Evolutionary conservation across 2,888 invertebrate genomes (phyloP), one percentile per base, ranked within the genome.

Genomic region (Artemia sinica): DNA sequence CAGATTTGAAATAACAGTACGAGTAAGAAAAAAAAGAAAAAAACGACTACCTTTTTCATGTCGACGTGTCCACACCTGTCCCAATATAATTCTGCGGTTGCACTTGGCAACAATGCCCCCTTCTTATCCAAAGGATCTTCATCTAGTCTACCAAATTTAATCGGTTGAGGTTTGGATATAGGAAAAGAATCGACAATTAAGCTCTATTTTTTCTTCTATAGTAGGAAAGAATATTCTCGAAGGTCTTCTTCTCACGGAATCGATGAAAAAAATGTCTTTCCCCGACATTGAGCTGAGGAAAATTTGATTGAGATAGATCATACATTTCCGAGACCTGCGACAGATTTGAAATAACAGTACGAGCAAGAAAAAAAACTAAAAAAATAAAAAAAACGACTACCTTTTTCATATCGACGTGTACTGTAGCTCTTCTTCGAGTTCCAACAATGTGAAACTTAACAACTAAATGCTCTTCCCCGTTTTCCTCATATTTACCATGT

Each of bases 391-490:
- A 28, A 28, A 28, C 58, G 73, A 74, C 77, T 78, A 91, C 92
- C 82, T 89, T 84, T 76, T 84, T 83, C 80, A 91, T 86, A n/a
- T 94, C 94, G 72, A 93, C 80, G 76, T 91, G 86, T 10, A 88
- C 94, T 68, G 90, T 87, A 52, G 85, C 94, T 75, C 86, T 86
- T 75, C 86, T 86, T 71, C 87, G 82, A 65, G 85, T 80, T 52
- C 94, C 94, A 79, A 92, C 86, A 70, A 94, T 82, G 76, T 93
- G 89, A 78, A 94, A 95, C 76, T 86, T 85, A 89, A 95, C 91
- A 74, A 91, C 82, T 82, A 94, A 84, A 74, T 88, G 86, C 72
- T 86, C 84, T 13, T 83, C 82, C 18, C 89, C 91, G 76, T 89
- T 84, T 72, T 86, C 84, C 72, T 85, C 81, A 78, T 86, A 93